A percentile compares a stretch with the other conserved stretches of the same genome.
These are phyloP conservation scores for Pristionchus exspectatus DNA, from an alignment of 2,888 invertebrate species.

Conservation along the genomic window DNA sequence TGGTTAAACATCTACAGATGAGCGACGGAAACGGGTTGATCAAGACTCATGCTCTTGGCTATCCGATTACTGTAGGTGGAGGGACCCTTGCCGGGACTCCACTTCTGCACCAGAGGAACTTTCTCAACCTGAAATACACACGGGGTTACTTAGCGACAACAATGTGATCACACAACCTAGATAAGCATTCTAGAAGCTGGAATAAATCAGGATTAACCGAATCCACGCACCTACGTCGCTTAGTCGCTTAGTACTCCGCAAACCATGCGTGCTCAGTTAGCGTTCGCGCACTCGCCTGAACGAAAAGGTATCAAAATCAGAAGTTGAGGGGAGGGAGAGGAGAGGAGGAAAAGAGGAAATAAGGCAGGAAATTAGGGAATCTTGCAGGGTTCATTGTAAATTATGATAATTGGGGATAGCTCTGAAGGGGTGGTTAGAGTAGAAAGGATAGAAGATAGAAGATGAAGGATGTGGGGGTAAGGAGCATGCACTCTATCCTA, in stretches of 20 bases:
- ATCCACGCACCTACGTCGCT: conserved; percentile 18
- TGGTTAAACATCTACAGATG: conserved; percentile 68
- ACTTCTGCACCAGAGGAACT: conserved; percentile 78
- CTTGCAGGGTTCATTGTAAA: not conserved
- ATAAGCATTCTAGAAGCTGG: conserved; percentile 27
- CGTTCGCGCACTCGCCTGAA: conserved; percentile 50
- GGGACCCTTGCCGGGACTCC: conserved; percentile 64
- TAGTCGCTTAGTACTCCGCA: conserved; percentile 51
- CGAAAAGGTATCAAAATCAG: not conserved
- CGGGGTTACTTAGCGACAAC: not conserved
- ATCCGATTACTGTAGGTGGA: conserved; percentile 59
- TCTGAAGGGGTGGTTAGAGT: not conserved
- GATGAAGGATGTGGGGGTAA: not conserved
- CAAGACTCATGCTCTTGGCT: conserved; percentile 77
- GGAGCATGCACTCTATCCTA: conserved; percentile 22
- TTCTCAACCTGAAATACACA: conserved; percentile 61
- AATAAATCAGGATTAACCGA: not conserved
- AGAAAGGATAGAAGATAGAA: conserved; percentile 16
- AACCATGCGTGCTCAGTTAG: conserved; percentile 54
- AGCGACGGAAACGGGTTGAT: conserved; percentile 77
- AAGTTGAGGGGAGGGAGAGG: not conserved
- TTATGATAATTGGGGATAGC: not conserved
- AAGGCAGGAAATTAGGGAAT: not conserved
- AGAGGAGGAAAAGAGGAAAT: not conserved
- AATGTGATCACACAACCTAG: not conserved